Evolutionary conservation across 2,113 vertebrate species (phyloP).

Genomic region (Hippocampus comes): DNA sequence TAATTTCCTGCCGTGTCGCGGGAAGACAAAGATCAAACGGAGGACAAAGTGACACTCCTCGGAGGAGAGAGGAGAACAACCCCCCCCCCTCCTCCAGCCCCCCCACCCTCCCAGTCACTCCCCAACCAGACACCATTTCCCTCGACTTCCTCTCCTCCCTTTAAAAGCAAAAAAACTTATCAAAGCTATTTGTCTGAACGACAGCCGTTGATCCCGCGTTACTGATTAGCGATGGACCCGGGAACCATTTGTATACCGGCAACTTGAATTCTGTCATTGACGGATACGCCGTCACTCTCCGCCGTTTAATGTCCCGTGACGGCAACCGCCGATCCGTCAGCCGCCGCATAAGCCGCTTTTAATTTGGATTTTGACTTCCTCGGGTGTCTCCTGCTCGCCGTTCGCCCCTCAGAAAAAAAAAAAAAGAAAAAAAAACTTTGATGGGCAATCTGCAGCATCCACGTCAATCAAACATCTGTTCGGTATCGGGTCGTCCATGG

Average conservation of each 20-base stretch:
- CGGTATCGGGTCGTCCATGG: slow-evolving; percentile 61
- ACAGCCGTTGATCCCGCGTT: slow-evolving; percentile 57
- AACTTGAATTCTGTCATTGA: slow-evolving; percentile 58
- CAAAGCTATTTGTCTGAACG: slow-evolving; percentile 60
- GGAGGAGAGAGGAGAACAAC: not conserved
- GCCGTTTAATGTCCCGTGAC: slow-evolving; percentile 55
- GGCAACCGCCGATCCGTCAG: slow-evolving; percentile 33
- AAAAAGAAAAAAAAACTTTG: slow-evolving; percentile 41
- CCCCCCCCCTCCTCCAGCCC: slow-evolving; percentile 43
- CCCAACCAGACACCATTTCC: slow-evolving; percentile 38
- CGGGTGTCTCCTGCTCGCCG: slow-evolving; percentile 48
- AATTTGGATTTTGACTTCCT: slow-evolving; percentile 62
- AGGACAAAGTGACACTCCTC: slow-evolving; percentile 71
- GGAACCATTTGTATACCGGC: slow-evolving; percentile 45
- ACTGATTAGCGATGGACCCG: slow-evolving; percentile 65
- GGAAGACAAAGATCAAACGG: slow-evolving; percentile 72
- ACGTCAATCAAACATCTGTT: slow-evolving; percentile 82
- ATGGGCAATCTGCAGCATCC: slow-evolving; percentile 74
- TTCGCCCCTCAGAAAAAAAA: slow-evolving; percentile 57
- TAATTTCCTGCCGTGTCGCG: slow-evolving; percentile 74
- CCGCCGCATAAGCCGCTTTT: slow-evolving; percentile 54
- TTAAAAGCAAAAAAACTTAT: slow-evolving; percentile 61
- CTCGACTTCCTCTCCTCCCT: slow-evolving; percentile 64
- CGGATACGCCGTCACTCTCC: slow-evolving; percentile 41
- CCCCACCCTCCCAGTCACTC: slow-evolving; percentile 33